Conservation (phyloP, 2,113 vertebrate species). For the Muntiacus muntjak region DNA sequence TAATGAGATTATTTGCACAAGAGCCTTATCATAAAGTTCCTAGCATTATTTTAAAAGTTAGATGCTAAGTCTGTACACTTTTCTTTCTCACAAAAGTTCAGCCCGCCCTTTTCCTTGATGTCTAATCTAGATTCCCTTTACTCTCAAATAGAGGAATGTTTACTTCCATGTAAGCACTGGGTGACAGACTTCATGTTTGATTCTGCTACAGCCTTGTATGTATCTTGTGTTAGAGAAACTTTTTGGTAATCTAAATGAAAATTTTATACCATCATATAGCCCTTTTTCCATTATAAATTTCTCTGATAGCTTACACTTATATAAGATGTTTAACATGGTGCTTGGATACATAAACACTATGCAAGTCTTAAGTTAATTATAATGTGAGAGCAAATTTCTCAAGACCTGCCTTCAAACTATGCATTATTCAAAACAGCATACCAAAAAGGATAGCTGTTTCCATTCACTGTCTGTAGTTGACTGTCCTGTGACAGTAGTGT, state of each 20-base stretch:
- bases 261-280: not conserved
- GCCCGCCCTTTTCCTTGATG: not conserved
- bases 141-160: not conserved
- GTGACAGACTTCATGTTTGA: not conserved
- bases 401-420: not conserved
- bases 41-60: not conserved
- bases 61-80: not conserved
- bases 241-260: not conserved
- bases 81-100: not conserved
- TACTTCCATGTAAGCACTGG: not conserved
- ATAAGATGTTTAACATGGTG: not conserved
- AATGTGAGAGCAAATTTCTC: not conserved
- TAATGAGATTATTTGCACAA: not conserved
- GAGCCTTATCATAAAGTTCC: not conserved
- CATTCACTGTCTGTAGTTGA: not conserved
- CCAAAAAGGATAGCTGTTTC: not conserved
- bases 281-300: constrained; percentile 18
- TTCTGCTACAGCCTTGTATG: not conserved
- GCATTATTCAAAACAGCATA: not conserved
- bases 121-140: not conserved
- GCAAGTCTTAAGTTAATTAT: not conserved
- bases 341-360: not conserved
- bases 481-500: not conserved
- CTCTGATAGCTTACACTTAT: not conserved
- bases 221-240: not conserved